These are phyloP conservation scores for Catostylus mosaicus DNA, from an alignment of 30 jellyfish, hydroid and myxozoan genomes.

Conservation along the genomic window DNA sequence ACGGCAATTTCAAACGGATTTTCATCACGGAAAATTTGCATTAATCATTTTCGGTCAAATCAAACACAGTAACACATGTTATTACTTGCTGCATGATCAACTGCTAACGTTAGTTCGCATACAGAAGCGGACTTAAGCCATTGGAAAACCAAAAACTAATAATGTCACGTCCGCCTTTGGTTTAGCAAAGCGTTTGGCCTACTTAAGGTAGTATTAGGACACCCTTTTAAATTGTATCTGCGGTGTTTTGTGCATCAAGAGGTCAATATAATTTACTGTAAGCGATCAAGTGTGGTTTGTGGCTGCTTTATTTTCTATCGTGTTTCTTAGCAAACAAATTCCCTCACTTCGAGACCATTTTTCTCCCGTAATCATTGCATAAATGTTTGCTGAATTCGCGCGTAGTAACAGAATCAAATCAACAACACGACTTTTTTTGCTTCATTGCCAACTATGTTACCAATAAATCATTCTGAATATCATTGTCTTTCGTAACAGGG, in stretches of 20 bases:
- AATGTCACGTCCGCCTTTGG: conserved; percentile 16
- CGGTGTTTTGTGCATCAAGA: conserved; percentile 3
- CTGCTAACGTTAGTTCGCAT: conserved; percentile 5
- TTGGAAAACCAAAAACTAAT: conserved; percentile 5
- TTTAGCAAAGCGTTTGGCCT: conserved; percentile 18
- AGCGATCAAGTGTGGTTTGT: conserved; percentile 5
- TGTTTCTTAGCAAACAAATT: conserved; percentile 6
- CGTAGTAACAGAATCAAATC: too few species aligned
- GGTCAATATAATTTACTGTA: conserved; percentile 21
- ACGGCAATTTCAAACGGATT: background rate
- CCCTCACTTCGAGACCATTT: background rate
- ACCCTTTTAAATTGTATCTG: conserved; percentile 11
- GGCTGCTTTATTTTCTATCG: background rate
- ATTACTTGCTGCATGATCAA: background rate
- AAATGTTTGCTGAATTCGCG: too few species aligned
- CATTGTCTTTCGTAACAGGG: too few species aligned
- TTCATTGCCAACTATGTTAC: too few species aligned
- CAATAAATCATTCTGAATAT: too few species aligned
- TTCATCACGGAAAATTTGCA: background rate
- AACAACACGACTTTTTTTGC: too few species aligned
- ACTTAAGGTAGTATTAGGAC: conserved; percentile 7
- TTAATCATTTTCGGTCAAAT: conserved; percentile 2
- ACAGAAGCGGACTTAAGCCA: background rate
- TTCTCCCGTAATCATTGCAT: too few species aligned
- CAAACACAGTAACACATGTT: conserved; percentile 6